Conservation (phyloP, 1,140 invertebrate genomes). For the Caerostris extrusa region DNA sequence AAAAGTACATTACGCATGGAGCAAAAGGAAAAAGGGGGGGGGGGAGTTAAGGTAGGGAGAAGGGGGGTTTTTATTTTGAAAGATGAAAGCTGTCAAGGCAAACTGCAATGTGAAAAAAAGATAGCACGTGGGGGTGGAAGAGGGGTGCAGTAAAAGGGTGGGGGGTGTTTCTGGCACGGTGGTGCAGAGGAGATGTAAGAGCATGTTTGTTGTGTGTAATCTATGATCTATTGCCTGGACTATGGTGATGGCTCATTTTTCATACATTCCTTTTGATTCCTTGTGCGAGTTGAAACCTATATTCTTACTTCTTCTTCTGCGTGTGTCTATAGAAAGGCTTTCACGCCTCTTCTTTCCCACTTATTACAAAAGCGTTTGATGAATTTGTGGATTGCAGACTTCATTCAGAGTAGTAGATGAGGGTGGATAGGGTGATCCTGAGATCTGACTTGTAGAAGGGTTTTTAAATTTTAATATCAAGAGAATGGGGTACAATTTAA, state of each 20-base stretch:
- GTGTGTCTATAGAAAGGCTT: not conserved
- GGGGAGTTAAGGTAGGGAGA: not conserved
- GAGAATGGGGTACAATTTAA: no score
- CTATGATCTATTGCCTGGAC: slow-evolving; percentile 73
- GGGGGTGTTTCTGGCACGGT: not conserved
- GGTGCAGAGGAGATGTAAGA: slow-evolving; percentile 19
- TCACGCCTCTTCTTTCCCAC: not conserved
- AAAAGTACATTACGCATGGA: slow-evolving; percentile 64
- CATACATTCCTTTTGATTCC: slow-evolving; percentile 26
- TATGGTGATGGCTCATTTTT: slow-evolving; percentile 70
- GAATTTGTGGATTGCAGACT: not conserved
- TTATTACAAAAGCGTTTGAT: slow-evolving; percentile 6
- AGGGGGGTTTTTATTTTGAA: slow-evolving; percentile 69
- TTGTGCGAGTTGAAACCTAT: not conserved
- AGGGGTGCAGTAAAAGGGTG: not conserved
- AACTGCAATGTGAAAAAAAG: slow-evolving; percentile 58
- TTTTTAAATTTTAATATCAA: no score
- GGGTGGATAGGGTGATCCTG: not conserved
- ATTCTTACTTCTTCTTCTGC: slow-evolving; percentile 41
- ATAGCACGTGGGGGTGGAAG: not conserved
- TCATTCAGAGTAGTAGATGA: not conserved
- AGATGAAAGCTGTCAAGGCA: slow-evolving; percentile 66
- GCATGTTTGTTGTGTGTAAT: slow-evolving; percentile 71
- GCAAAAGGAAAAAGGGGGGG: not conserved
- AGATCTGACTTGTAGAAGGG: no score